A percentile compares a stretch with the other conserved stretches of the same genome.
Conservation (phyloP, 2,113 vertebrate genomes). For the Dromiciops gliroides region DNA sequence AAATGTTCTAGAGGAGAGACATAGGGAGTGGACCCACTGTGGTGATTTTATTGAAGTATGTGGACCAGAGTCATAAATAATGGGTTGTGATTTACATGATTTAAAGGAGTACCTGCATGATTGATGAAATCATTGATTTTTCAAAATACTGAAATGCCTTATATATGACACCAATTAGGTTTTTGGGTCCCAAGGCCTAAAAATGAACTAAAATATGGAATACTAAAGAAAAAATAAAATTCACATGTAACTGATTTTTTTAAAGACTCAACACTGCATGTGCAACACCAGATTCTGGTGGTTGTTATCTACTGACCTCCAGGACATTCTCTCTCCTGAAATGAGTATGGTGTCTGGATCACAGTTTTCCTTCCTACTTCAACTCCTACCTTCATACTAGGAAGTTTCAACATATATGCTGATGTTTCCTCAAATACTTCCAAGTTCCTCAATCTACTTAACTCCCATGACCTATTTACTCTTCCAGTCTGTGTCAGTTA, state of each 20-base stretch:
- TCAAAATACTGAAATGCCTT: background rate
- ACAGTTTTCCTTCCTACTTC: background rate
- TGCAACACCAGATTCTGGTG: background rate
- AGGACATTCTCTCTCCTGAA: background rate
- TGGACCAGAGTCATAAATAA: background rate
- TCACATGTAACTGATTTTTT: background rate
- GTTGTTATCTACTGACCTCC: background rate
- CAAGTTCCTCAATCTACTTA: background rate
- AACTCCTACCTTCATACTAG: background rate
- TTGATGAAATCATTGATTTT: background rate
- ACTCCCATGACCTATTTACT: background rate
- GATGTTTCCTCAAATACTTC: background rate
- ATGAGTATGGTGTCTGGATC: background rate
- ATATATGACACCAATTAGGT: background rate
- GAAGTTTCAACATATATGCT: background rate
- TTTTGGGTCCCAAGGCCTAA: background rate
- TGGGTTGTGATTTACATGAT: background rate
- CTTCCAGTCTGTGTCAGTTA: background rate
- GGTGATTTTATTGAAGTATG: background rate
- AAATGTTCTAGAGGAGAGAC: background rate
- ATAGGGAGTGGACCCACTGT: background rate
- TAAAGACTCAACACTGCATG: background rate
- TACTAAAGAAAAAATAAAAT: background rate
- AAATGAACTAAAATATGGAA: background rate
- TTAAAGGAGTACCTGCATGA: background rate